Evolutionary conservation across 2,797 vertebrate species (phyloP), one percentile per base, ranked within the genome.

Genomic region (Mionectes olivaceus): DNA sequence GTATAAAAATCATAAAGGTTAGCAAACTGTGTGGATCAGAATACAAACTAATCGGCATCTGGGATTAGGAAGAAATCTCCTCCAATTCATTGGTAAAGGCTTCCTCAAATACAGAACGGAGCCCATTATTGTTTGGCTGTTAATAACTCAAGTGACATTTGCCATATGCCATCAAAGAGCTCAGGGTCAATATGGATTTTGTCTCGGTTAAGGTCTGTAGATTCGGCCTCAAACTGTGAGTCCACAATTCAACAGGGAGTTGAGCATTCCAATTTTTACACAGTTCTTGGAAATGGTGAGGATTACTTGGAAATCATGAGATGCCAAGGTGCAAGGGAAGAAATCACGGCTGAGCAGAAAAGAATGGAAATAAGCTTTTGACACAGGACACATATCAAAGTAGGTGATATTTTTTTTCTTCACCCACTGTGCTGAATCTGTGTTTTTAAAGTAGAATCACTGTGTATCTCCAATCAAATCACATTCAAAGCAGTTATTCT

Each of bases 81-180:
- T 92, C 74, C 93, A 88, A 91, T 93, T 94, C 93, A 90, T 83
- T 64, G 93, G 89, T 83, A 94, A 91, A 96, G 59, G 77, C 80
- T 90, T 95, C 82, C 74, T 90, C 95, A 96, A 94, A 95, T 84
- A 96, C 22, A 2, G 80, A 94, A 90, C 5, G 13, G 56, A 93
- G 70, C 74, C 91, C 83, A 87, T 93, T 76, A 77, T 87, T 97
- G 67, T 94, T 95, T 96, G 93, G 85, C 67, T 92, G 85, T 88
- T 96, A 96, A 95, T 96, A 96, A 96, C 91, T 93, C 67, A 64
- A 74, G 77, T 93, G 93, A 93, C 89, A 92, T 96, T 94, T 95
- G 94, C 92, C 95, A 94, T 94, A 67, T 88, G 83, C 59, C 87
- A 88, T 88, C 70, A 83, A 94, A 92, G 83, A 86, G 77, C 63